Evolutionary conservation across 1,140 invertebrate genomes (phyloP).

Genomic region (Brachionus rubens): DNA sequence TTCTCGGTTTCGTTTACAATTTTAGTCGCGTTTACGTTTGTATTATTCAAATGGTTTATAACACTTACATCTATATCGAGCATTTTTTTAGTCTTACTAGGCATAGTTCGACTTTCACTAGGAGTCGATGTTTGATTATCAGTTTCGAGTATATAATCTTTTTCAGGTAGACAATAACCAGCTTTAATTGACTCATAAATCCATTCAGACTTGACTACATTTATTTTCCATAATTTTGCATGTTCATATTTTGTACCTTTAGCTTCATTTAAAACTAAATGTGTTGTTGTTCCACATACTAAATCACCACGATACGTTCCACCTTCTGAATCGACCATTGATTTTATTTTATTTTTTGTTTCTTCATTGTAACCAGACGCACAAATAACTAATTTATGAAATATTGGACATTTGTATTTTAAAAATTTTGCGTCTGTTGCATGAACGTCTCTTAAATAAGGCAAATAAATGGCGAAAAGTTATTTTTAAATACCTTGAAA

Average conservation of each 20-base stretch:
- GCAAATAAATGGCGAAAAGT: background rate
- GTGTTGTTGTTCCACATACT: constrained; percentile 62
- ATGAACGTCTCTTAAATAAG: constrained; percentile 57
- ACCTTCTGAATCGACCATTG: constrained; percentile 65
- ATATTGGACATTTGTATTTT: constrained; percentile 71
- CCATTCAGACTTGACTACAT: constrained; percentile 72
- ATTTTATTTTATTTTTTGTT: constrained; percentile 70
- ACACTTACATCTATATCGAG: constrained; percentile 37
- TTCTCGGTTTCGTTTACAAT: constrained; percentile 34
- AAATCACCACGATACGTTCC: constrained; percentile 62
- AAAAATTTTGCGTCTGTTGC: constrained; percentile 68
- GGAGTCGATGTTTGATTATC: constrained; percentile 19
- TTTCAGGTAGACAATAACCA: constrained; percentile 70
- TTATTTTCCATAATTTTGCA: constrained; percentile 71
- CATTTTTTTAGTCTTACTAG: background rate
- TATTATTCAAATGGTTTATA: constrained; percentile 32
- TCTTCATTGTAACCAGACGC: constrained; percentile 70
- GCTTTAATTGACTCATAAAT: constrained; percentile 71
- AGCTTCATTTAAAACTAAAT: constrained; percentile 63
- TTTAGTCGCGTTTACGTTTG: constrained; percentile 14
- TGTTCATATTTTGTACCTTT: constrained; percentile 74
- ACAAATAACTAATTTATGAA: constrained; percentile 74
- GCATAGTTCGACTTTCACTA: background rate
- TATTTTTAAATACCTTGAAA: background rate
- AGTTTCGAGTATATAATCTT: constrained; percentile 65